A percentile compares a stretch with the other conserved stretches of the same genome.
Conservation (phyloP, 2,113 vertebrate genomes). For the Seriola aureovittata region DNA sequence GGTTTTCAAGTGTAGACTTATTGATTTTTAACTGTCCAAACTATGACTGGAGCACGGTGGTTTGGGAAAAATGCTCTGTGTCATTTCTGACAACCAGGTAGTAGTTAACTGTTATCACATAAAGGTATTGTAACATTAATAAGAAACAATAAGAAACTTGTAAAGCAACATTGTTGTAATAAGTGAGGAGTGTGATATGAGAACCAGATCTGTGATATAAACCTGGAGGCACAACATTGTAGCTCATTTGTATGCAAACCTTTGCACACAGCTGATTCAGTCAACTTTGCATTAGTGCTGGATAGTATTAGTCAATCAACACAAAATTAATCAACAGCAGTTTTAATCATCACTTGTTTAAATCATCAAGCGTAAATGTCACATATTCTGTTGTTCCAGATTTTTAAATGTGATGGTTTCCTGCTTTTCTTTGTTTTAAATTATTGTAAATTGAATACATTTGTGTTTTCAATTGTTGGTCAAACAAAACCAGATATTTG, state of each 20-base stretch:
- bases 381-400: neutral
- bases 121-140: conserved; percentile 30
- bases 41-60: conserved; percentile 37
- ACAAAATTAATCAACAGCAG: neutral
- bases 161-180: conserved; percentile 19
- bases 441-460: neutral
- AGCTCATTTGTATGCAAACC: conserved; percentile 5
- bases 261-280: neutral
- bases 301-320: neutral
- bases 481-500: neutral
- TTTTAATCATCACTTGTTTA: neutral
- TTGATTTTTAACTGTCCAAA: conserved; percentile 52
- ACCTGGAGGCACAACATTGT: neutral
- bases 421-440: neutral
- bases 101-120: conserved; percentile 13
- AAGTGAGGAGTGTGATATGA: neutral
- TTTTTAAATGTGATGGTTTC: neutral
- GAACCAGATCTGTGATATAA: neutral
- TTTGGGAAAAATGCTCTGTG: conserved; percentile 11
- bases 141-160: neutral
- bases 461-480: neutral
- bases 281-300: neutral
- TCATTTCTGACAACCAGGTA: conserved; percentile 16
- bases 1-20: conserved; percentile 65
- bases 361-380: neutral